phyloP scores from a whole-genome alignment of 1,140 invertebrate genomes.

The Scaptomyza pallida region DNA sequence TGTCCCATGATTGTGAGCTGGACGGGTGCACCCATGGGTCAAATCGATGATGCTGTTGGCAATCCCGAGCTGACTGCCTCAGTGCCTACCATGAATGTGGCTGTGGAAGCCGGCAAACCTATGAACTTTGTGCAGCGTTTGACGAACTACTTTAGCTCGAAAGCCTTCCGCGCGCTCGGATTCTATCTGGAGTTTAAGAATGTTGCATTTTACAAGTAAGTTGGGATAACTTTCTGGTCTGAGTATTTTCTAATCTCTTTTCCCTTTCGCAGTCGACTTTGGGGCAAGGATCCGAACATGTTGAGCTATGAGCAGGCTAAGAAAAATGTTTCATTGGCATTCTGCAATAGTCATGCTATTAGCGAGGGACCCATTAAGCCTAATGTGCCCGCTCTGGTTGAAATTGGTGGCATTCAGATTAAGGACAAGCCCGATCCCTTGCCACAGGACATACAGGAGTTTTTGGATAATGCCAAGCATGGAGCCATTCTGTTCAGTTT shows the following conservation, averaged over 20 bases:
- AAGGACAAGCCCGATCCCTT: slow-evolving; percentile 73
- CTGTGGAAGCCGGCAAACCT: slow-evolving; percentile 27
- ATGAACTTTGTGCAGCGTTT: slow-evolving; percentile 64
- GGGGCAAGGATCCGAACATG: slow-evolving; percentile 43
- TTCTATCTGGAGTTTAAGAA: slow-evolving; percentile 24
- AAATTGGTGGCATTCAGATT: slow-evolving; percentile 85
- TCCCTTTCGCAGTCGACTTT: slow-evolving; percentile 36
- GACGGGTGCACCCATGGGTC: slow-evolving; percentile 47
- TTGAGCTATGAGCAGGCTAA: slow-evolving; percentile 48
- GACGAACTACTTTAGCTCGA: slow-evolving; percentile 38
- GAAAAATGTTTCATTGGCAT: slow-evolving; percentile 71
- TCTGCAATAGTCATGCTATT: slow-evolving; percentile 67
- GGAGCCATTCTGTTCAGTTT: slow-evolving; percentile 88
- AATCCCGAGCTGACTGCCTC: slow-evolving; percentile 58
- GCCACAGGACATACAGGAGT: slow-evolving; percentile 85
- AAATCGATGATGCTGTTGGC: slow-evolving; percentile 53
- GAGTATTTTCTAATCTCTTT: not conserved
- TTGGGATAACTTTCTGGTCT: not conserved
- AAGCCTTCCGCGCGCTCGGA: slow-evolving; percentile 20
- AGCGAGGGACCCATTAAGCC: slow-evolving; percentile 79
- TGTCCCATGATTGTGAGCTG: slow-evolving; percentile 66
- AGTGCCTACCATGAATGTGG: slow-evolving; percentile 58
- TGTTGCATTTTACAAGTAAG: slow-evolving; percentile 53
- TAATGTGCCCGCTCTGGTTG: slow-evolving; percentile 79
- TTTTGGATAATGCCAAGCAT: slow-evolving; percentile 84